Base-by-base conservation (phyloP, 2,888 invertebrate genomes). In the Hipparchia sbordonii region DNA sequence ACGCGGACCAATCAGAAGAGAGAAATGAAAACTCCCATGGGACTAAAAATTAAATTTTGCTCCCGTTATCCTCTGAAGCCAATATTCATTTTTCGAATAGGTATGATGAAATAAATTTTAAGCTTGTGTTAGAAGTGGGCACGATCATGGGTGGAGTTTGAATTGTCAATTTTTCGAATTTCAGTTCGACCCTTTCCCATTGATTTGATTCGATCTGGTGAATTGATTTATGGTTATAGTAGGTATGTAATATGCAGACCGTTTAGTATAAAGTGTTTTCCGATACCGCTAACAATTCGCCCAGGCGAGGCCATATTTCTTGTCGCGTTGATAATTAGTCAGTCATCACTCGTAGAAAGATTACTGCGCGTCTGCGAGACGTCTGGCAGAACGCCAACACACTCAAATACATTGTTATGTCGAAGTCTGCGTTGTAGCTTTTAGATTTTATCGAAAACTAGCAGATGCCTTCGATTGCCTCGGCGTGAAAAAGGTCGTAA, bases 331-430 rank as follows among this genome's bases (percentile, higher is more conserved):
- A 66, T 69, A 71, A 74, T 71, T 71, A 74, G 69, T 74, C 69
- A 69, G 68, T 71, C 74, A 67, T 74, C 71, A 71, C 71, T 68
- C 68, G 71, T 54, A 51, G 74, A 65, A 61, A 69, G 71, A 68
- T 68, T 69, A 65, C 74, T 57, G 52, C 65, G 68, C 61, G 73
- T 70, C 70, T 70, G 60, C 51, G 60, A 68, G 68, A 65, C 68
- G 71, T 71, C 74, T 74, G 73, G 73, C 73, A 9, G 10, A 10
- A 12, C 7, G 73, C 73, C 73, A 73, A 60, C 67, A 60, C 59
- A 56, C 70, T 73, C 61, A 46, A 66, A 65, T 67, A 67, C 70
- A 70, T 70, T 73, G 70, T 73, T 66, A 67, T 52, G 59, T 23
- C 67, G n/a, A 12, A 33, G 56, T 45, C 48, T 63, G 54, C 54